A percentile compares a stretch with the other conserved stretches of the same genome.
These are phyloP conservation scores for Sebastes schlegelii DNA, from an alignment of 2,113 vertebrate species.

Conservation along the genomic window DNA sequence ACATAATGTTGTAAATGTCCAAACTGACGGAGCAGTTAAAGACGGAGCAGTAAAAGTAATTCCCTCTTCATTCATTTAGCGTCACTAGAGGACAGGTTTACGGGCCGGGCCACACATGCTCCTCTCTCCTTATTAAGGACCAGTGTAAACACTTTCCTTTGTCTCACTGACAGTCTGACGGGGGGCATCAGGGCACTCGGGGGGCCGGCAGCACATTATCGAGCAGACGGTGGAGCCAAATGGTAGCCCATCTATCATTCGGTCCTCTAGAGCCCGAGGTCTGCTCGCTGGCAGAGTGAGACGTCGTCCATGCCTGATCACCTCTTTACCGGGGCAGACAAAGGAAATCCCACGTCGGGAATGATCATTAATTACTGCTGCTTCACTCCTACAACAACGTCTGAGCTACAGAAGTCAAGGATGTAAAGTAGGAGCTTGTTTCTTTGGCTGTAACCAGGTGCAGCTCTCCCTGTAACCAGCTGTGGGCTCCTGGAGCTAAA, in stretches of 20 bases:
- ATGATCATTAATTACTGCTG: conserved; percentile 1
- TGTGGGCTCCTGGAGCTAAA: conserved; percentile 61
- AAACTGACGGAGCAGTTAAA: conserved; percentile 16
- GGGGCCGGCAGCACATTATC: conserved; percentile 20
- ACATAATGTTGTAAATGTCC: background rate
- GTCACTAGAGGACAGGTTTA: conserved; percentile 32
- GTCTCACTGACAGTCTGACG: conserved; percentile 55
- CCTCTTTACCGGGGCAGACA: conserved; percentile 27
- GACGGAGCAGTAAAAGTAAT: conserved; percentile 24
- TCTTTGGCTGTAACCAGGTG: conserved; percentile 53
- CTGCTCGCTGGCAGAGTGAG: conserved; percentile 25
- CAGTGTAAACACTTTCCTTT: conserved; percentile 74
- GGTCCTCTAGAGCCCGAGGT: conserved; percentile 22
- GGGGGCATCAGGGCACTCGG: conserved; percentile 11
- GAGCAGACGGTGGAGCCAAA: conserved; percentile 63
- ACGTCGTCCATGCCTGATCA: conserved; percentile 34
- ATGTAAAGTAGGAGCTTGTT: background rate
- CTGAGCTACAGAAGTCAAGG: background rate
- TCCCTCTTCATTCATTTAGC: conserved; percentile 51
- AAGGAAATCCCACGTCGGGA: background rate
- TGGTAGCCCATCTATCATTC: conserved; percentile 73
- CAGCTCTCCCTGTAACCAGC: conserved; percentile 61
- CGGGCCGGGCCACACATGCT: conserved; percentile 61
- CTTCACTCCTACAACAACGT: background rate
- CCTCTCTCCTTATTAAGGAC: conserved; percentile 59